These are phyloP conservation scores for Lepisosteus osseus DNA, from an alignment of 2,113 vertebrate genomes.

Conservation along the genomic window DNA sequence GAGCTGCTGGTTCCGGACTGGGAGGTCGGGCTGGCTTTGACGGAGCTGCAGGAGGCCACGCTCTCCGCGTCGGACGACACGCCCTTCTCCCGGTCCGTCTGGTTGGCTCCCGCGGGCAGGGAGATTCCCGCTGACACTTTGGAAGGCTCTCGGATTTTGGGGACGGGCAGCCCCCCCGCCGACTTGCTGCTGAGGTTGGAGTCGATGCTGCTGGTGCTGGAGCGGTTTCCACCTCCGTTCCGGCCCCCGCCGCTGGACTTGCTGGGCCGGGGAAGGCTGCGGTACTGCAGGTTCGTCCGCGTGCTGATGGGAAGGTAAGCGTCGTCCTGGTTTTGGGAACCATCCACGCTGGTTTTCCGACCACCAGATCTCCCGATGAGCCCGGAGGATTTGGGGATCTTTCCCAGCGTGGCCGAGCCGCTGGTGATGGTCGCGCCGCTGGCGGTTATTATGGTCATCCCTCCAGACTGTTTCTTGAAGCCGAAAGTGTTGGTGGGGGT, in stretches of 20 bases:
- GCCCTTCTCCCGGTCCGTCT: constrained; percentile 96
- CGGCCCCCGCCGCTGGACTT: constrained; percentile 71
- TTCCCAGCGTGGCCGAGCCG: constrained; percentile 92
- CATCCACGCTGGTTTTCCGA: constrained; percentile 74
- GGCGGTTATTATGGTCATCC: constrained; percentile 85
- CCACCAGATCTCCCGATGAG: constrained; percentile 71
- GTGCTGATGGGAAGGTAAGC: constrained; percentile 80
- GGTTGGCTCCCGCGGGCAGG: constrained; percentile 77
- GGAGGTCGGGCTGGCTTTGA: constrained; percentile 70
- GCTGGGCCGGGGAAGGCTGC: constrained; percentile 90
- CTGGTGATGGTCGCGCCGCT: constrained; percentile 91
- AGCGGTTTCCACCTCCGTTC: constrained; percentile 83
- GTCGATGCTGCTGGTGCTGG: constrained; percentile 97
- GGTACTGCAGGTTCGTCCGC: constrained; percentile 92
- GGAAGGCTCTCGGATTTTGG: constrained; percentile 72
- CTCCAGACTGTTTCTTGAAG: constrained; percentile 89
- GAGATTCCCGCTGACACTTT: constrained; percentile 71
- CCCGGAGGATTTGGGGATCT: constrained; percentile 86
- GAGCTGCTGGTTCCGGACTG: constrained; percentile 68
- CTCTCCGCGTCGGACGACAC: constrained; percentile 81
- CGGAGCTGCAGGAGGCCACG: constrained; percentile 74
- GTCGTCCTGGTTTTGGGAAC: constrained; percentile 84
- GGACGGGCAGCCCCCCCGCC: constrained; percentile 65
- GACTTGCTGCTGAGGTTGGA: constrained; percentile 83
- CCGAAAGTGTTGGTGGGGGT: constrained; percentile 84